A percentile compares a stretch with the other conserved stretches of the same genome.
phyloP scores from a whole-genome alignment of 2,888 invertebrate species.

The Netelia fuscicornis region DNA sequence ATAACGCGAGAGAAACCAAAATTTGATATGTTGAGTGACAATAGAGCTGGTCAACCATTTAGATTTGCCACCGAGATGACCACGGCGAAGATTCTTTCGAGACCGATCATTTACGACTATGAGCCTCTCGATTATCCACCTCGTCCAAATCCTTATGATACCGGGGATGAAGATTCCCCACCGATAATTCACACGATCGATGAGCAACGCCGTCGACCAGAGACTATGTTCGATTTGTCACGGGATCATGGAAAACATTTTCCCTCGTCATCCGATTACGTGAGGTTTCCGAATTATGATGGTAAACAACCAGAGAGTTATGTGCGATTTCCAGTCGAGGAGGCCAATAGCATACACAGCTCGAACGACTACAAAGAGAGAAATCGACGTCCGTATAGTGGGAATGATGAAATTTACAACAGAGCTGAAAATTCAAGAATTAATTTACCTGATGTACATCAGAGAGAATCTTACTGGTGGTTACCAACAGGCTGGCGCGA shows the following conservation, averaged over 20 bases:
- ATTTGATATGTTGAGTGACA: conserved; percentile 22
- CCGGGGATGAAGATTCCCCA: conserved; percentile 7
- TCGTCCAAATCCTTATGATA: conserved; percentile 22
- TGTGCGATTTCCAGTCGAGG: conserved; percentile 79
- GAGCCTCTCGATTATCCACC: conserved; percentile 38
- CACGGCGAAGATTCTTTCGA: conserved; percentile 41
- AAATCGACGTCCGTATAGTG: conserved; percentile 68
- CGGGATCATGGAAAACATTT: conserved; percentile 20
- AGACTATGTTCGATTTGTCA: conserved; percentile 8
- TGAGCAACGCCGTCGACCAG: conserved; percentile 52
- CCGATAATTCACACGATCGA: conserved; percentile 66
- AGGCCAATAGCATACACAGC: conserved; percentile 81
- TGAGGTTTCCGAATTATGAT: conserved; percentile 74
- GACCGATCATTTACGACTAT: conserved; percentile 47
- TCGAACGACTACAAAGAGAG: conserved; percentile 77
- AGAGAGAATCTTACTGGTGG: conserved; percentile 76
- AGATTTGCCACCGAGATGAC: conserved; percentile 4
- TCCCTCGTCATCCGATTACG: conserved; percentile 58
- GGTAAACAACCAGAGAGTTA: conserved; percentile 65
- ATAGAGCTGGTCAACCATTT: conserved; percentile 40
- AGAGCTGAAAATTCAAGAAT: neutral
- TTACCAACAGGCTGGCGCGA: conserved; percentile 71
- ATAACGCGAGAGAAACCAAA: conserved; percentile 32
- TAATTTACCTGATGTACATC: conserved; percentile 45
- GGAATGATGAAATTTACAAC: conserved; percentile 43